Conservation (phyloP, 2,113 vertebrate genomes). For the Lethenteron camtschaticum region DNA sequence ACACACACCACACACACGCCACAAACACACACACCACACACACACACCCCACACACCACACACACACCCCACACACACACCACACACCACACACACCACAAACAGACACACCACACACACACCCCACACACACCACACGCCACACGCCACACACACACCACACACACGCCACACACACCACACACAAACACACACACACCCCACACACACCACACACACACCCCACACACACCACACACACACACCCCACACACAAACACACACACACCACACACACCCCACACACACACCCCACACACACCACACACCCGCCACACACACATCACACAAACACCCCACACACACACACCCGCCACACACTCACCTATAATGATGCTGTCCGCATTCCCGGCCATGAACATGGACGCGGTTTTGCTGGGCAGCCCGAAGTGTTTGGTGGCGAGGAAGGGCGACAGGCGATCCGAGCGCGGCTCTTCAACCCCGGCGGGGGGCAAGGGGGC, state of each 20-base stretch:
- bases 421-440: constrained; percentile 68
- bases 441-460: constrained; percentile 71
- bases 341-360: constrained; percentile 11
- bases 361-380: constrained; percentile 80
- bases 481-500: too few species aligned
- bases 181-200: constrained; percentile 21
- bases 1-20: too few species aligned
- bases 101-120: constrained; percentile 12
- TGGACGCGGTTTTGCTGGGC: constrained; percentile 70
- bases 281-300: too few species aligned
- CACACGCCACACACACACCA: neutral
- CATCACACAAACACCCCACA: constrained; percentile 21
- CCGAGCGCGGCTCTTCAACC: constrained; percentile 19
- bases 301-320: constrained; percentile 15
- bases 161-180: constrained; percentile 10
- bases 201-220: constrained; percentile 12
- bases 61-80: too few species aligned
- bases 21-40: neutral
- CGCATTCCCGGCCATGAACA: constrained; percentile 84
- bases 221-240: constrained; percentile 21
- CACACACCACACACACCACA: constrained; percentile 8
- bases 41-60: neutral
- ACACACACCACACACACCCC: neutral
- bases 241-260: neutral
- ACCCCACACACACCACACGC: constrained; percentile 27